Conservation (phyloP, 2,888 invertebrate genomes). For the Bibio marci region DNA sequence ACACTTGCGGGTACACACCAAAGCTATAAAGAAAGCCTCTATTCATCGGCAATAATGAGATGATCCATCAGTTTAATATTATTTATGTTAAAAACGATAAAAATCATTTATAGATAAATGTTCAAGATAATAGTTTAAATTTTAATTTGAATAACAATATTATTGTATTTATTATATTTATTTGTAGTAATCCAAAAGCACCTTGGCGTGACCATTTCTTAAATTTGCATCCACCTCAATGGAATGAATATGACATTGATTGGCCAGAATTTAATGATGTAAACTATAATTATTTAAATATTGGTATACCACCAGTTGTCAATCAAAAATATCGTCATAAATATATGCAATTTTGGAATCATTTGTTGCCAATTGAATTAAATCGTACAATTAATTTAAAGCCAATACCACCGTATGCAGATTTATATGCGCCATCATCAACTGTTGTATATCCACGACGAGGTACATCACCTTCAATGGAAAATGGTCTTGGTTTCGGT, state of each 20-base stretch:
- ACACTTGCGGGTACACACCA: too few species aligned
- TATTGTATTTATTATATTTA: too few species aligned
- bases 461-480: conserved; percentile 14
- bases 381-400: conserved; percentile 26
- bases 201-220: conserved; percentile 46
- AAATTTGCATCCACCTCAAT: conserved; percentile 44
- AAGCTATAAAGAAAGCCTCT: too few species aligned
- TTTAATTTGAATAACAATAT: too few species aligned
- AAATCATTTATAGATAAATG: too few species aligned
- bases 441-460: conserved; percentile 17
- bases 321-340: conserved; percentile 53
- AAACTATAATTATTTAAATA: conserved; percentile 58
- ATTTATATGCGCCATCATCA: conserved; percentile 11
- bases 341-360: conserved; percentile 72
- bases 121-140: too few species aligned
- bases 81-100: too few species aligned
- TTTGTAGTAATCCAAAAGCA: conserved; percentile 56
- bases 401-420: conserved; percentile 7
- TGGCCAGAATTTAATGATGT: conserved; percentile 71
- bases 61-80: too few species aligned
- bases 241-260: conserved; percentile 50
- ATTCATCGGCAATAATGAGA: too few species aligned
- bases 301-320: conserved; percentile 62
- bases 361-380: conserved; percentile 56
- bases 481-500: conserved; percentile 17